Evolutionary conservation across 2,797 vertebrate genomes (phyloP).

Genomic region (Fistularia commersonii): DNA sequence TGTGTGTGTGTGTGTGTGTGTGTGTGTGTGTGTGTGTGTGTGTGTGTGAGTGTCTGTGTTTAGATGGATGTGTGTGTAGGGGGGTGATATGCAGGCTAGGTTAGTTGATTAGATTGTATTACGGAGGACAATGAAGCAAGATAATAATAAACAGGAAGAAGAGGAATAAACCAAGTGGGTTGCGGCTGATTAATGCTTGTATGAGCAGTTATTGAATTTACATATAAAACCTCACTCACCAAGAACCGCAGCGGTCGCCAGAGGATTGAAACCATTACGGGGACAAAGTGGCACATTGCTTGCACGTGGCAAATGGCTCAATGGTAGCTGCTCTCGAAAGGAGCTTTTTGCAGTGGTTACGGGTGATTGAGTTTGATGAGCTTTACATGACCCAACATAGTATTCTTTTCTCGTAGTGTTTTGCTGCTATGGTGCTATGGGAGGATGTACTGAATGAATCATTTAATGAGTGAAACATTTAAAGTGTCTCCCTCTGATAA

Average conservation of each 20-base stretch:
- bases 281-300: slow-evolving; percentile 27
- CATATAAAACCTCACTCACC: slow-evolving; percentile 38
- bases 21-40: too few relatives aligned
- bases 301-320: neutral
- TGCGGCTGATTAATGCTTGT: slow-evolving; percentile 47
- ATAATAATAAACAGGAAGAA: too few relatives aligned
- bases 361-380: slow-evolving; percentile 1
- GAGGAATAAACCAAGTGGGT: slow-evolving; percentile 4
- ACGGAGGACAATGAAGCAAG: too few relatives aligned
- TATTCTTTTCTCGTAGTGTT: neutral
- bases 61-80: too few relatives aligned
- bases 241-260: slow-evolving; percentile 11
- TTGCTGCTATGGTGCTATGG: neutral
- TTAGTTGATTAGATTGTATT: too few relatives aligned
- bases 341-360: slow-evolving; percentile 10
- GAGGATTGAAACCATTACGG: slow-evolving; percentile 18
- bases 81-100: too few relatives aligned
- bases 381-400: neutral
- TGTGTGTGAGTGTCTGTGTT: too few relatives aligned
- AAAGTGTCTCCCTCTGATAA: too few relatives aligned
- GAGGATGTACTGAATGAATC: neutral
- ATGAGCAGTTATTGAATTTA: slow-evolving; percentile 47
- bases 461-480: neutral
- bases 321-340: neutral
- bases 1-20: too few relatives aligned